Percentiles rank a stretch among this genome's conserved stretches.
These are phyloP conservation scores for Sitophilus oryzae DNA, from an alignment of 1,140 invertebrate species.

Conservation along the genomic window DNA sequence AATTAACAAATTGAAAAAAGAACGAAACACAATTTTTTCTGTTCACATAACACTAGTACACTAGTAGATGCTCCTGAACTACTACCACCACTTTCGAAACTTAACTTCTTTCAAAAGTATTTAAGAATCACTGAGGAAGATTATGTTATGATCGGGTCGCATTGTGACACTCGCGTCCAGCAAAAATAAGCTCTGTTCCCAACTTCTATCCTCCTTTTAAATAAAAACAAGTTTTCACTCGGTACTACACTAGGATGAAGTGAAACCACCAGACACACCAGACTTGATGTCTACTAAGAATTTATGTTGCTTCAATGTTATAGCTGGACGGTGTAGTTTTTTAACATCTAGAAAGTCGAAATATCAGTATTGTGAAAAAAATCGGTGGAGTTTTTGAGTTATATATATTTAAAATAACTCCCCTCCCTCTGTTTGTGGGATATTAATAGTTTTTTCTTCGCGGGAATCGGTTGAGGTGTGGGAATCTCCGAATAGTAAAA, in stretches of 20 bases:
- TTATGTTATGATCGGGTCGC: no score
- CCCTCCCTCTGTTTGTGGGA: no score
- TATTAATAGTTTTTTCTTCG: no score
- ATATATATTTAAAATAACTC: no score
- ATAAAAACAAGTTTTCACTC: conserved; percentile 13
- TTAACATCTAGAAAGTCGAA: background rate
- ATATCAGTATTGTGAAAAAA: background rate
- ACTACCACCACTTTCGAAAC: background rate
- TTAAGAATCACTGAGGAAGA: no score
- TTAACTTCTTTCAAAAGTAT: background rate
- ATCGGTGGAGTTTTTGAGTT: background rate
- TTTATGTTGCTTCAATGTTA: background rate
- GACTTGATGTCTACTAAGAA: conserved; percentile 1
- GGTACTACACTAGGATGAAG: conserved; percentile 6
- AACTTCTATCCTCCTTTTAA: conserved; percentile 6
- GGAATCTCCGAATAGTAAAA: no score
- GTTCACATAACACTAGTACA: no score
- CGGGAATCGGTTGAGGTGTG: no score
- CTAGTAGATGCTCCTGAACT: no score
- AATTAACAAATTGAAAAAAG: no score
- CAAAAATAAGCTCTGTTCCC: background rate
- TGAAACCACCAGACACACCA: background rate
- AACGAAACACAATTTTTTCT: no score
- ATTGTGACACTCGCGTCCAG: background rate
- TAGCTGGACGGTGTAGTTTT: background rate